A percentile compares a stretch with the other conserved stretches of the same genome.
Evolutionary conservation across 1,140 invertebrate genomes (phyloP).

Genomic region (Drosophila pruinosa): DNA sequence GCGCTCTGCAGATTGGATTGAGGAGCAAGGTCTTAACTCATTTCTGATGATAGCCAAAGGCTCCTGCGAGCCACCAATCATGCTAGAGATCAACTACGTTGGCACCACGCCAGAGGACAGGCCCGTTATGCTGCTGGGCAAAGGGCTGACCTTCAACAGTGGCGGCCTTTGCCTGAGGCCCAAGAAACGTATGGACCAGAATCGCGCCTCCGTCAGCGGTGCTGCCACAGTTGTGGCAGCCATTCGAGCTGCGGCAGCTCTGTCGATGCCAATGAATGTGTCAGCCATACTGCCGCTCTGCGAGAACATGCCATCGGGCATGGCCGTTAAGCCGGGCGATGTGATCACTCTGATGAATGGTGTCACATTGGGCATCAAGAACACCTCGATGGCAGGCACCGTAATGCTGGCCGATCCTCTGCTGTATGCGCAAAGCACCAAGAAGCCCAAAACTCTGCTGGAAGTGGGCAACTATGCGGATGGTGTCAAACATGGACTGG

Average conservation of each 20-base stretch:
- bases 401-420: constrained; percentile 94
- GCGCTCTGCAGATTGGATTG: constrained; percentile 84
- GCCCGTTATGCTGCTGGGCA: constrained; percentile 60
- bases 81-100: constrained; percentile 65
- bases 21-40: constrained; percentile 72
- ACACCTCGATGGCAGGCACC: constrained; percentile 94
- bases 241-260: constrained; percentile 64
- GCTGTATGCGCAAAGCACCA: constrained; percentile 86
- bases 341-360: constrained; percentile 92
- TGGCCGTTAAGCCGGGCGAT: constrained; percentile 93
- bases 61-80: constrained; percentile 86
- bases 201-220: constrained; percentile 92
- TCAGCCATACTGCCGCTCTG: constrained; percentile 90
- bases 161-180: constrained; percentile 94
- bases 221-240: constrained; percentile 53
- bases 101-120: constrained; percentile 59
- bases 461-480: constrained; percentile 89
- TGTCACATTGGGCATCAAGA: constrained; percentile 90
- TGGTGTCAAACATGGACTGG: constrained; percentile 84
- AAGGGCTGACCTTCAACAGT: constrained; percentile 82
- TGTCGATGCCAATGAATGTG: constrained; percentile 88
- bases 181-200: constrained; percentile 89
- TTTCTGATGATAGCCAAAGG: constrained; percentile 91
- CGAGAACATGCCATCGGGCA: constrained; percentile 93
- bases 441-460: constrained; percentile 87